Evolutionary conservation across 2,888 invertebrate genomes (phyloP).

Genomic region (Argyresthia goedartella): DNA sequence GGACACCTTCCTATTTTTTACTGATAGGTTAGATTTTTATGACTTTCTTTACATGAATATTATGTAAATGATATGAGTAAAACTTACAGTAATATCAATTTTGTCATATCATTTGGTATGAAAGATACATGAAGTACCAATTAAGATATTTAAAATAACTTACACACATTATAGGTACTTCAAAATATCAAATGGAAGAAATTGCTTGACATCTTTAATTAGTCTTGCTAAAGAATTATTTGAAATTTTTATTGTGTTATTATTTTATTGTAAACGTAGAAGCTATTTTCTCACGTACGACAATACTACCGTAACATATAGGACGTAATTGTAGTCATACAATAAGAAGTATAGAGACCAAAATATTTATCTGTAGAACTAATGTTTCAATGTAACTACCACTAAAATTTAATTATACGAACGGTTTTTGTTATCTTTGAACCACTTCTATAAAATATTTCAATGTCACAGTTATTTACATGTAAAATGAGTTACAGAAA

Average conservation of each 20-base stretch:
- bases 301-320: conserved; percentile 14
- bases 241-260: too few relatives aligned
- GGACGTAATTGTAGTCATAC: conserved; percentile 32
- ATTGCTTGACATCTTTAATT: too few relatives aligned
- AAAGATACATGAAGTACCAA: not conserved
- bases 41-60: not conserved
- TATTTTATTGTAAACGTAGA: too few relatives aligned
- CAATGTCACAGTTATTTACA: not conserved
- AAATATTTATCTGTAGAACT: conserved; percentile 13
- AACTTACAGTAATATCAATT: conserved; percentile 31
- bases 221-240: too few relatives aligned
- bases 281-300: too few relatives aligned
- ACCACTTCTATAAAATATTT: not conserved
- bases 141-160: not conserved
- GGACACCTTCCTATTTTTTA: not conserved
- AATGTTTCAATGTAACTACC: too few relatives aligned
- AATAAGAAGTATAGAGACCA: conserved; percentile 39
- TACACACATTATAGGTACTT: not conserved
- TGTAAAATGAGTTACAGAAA: too few relatives aligned
- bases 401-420: too few relatives aligned
- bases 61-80: not conserved
- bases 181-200: not conserved
- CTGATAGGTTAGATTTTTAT: not conserved
- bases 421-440: too few relatives aligned
- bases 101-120: conserved; percentile 36